phyloP scores from a whole-genome alignment of 2,888 invertebrate genomes.

The Drosophila heteroneura region DNA sequence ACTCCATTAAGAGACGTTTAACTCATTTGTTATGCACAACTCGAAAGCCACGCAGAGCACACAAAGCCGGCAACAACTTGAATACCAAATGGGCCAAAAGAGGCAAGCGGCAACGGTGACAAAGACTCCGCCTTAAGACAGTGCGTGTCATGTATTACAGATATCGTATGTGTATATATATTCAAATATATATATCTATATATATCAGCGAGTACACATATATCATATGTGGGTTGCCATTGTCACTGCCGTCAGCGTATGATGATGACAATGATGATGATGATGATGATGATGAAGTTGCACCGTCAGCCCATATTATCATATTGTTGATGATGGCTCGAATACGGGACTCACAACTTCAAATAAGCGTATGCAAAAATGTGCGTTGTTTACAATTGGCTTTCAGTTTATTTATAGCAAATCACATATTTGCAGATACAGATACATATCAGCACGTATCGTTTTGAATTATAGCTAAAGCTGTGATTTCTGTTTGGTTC shows the following conservation, averaged over 20 bases:
- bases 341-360: neutral
- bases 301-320: conserved; percentile 43
- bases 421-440: conserved; percentile 19
- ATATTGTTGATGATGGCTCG: conserved; percentile 27
- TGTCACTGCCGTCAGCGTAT: conserved; percentile 25
- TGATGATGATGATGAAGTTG: conserved; percentile 24
- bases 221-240: conserved; percentile 27
- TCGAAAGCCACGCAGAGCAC: conserved; percentile 63
- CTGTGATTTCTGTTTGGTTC: neutral
- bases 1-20: conserved; percentile 12
- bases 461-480: neutral
- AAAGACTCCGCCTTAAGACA: conserved; percentile 32
- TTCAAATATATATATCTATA: neutral
- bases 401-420: conserved; percentile 7
- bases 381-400: conserved; percentile 4
- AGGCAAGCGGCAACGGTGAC: conserved; percentile 17
- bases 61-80: conserved; percentile 57
- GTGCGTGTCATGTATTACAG: conserved; percentile 52
- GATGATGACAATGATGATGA: conserved; percentile 4
- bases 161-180: conserved; percentile 17
- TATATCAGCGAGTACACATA: neutral
- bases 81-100: conserved; percentile 63
- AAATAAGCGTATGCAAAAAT: conserved; percentile 18
- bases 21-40: conserved; percentile 74
- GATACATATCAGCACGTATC: conserved; percentile 36